Evolutionary conservation across 2,113 vertebrate species (phyloP), one percentile per base, ranked within the genome.

Genomic region (Rhipidura dahli): DNA sequence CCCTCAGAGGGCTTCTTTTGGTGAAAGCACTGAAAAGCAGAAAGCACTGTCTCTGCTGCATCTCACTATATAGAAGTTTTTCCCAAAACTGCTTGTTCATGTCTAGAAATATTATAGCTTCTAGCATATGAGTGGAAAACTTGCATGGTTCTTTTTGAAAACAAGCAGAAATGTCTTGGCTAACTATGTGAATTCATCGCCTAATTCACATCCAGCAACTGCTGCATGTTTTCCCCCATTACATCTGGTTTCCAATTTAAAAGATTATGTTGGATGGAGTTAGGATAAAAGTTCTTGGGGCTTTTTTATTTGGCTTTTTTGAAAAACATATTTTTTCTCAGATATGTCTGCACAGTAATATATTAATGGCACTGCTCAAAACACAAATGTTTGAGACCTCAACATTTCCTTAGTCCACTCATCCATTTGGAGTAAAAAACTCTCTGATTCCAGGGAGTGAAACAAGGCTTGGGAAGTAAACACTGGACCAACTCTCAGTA

Each of bases 211-310:
- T 57, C 5, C 39, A 33, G 42, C 47, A 31, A 33, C 16, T 39
- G 37, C 39, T 63, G 9, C 10, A 13, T 39, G 10, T 42, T 86
- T 80, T 37, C 2, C 5, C 12, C 6, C 14, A 33, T 50, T 40
- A 42, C 5, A 15, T 13, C 20, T 87, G 16, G 5, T 33, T 92
- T 81, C 83, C 47, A 63, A 15, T 8, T 37, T 50, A 15, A 12
- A 50, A 51, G 16, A 10, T 81, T 70, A 81, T 94, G 47, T 54
- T 92, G 37, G 13, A 30, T 3, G 1, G 40, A 60, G 13, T 86
- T 93, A 63, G 81, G 33, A 83, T 91, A 61, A 53, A 87, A 94
- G 44, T 70, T 90, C 50, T 87, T 83, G 61, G 82, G 80, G 40
- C 22, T 50, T 93, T 86, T 51, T 39, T 61, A 30, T 63, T 15